These are phyloP conservation scores for Sciurus niger DNA, from an alignment of 2,113 vertebrate species.

Conservation along the genomic window DNA sequence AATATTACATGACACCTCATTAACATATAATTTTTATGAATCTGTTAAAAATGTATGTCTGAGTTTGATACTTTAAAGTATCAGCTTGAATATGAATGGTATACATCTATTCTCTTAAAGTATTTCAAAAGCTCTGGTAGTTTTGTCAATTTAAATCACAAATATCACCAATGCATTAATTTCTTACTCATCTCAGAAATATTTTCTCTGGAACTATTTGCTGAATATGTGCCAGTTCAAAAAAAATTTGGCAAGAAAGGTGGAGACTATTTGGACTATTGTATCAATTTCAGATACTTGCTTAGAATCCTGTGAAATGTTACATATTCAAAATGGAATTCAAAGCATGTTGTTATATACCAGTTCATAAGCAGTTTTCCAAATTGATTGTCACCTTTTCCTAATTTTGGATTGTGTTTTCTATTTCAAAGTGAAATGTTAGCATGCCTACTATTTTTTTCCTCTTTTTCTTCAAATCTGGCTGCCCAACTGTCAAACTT, in stretches of 20 bases:
- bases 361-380: constrained; percentile 65
- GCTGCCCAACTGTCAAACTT: constrained; percentile 81
- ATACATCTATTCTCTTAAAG: background rate
- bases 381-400: constrained; percentile 79
- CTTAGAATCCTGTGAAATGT: constrained; percentile 58
- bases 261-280: constrained; percentile 40
- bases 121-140: background rate
- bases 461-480: constrained; percentile 71
- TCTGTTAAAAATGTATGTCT: background rate
- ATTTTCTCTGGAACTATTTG: constrained; percentile 46
- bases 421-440: constrained; percentile 79
- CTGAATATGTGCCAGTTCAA: constrained; percentile 36
- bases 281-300: constrained; percentile 47
- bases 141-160: constrained; percentile 36
- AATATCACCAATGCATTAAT: constrained; percentile 53
- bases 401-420: constrained; percentile 82
- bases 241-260: constrained; percentile 19
- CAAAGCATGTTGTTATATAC: constrained; percentile 55
- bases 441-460: constrained; percentile 77
- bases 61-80: background rate
- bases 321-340: constrained; percentile 74
- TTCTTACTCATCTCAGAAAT: constrained; percentile 61
- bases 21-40: background rate
- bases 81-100: background rate
- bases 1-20: background rate